A percentile compares a stretch with the other conserved stretches of the same genome.
Conservation (phyloP, 2,888 invertebrate genomes). For the Gymnocheta viridis region DNA sequence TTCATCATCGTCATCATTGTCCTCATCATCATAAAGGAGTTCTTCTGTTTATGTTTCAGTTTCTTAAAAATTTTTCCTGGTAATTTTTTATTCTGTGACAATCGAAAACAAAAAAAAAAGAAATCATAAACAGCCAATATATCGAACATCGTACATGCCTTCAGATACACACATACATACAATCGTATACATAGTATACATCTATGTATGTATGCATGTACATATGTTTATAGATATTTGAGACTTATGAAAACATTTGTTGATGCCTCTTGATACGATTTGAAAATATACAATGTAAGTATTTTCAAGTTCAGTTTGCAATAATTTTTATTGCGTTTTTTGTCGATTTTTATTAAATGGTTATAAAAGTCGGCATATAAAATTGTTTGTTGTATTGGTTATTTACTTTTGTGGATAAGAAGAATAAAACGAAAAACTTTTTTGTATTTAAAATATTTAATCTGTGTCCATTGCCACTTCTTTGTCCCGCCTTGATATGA, state of each 20-base stretch:
- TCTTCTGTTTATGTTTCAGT: conserved; percentile 55
- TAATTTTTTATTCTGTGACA: conserved; percentile 58
- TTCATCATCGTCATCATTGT: conserved; percentile 64
- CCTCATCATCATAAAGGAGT: conserved; percentile 64
- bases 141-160: conserved; percentile 23
- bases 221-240: conserved; percentile 23
- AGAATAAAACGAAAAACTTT: neutral
- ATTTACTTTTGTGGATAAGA: neutral
- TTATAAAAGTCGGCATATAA: neutral
- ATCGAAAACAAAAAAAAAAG: conserved; percentile 40
- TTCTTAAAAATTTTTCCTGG: conserved; percentile 28
- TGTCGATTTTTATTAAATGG: neutral
- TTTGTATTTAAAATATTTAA: too few relatives aligned
- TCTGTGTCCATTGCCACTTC: too few relatives aligned
- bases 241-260: conserved; percentile 62
- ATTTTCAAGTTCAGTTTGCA: conserved; percentile 65
- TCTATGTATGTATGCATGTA: neutral
- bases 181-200: neutral
- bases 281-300: too few relatives aligned
- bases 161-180: neutral
- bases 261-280: conserved; percentile 66
- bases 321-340: conserved; percentile 61
- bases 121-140: conserved; percentile 52
- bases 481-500: too few relatives aligned
- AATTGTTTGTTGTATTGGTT: neutral